Conservation (phyloP, 2,797 vertebrate species). For the Ceyx erithaca region DNA sequence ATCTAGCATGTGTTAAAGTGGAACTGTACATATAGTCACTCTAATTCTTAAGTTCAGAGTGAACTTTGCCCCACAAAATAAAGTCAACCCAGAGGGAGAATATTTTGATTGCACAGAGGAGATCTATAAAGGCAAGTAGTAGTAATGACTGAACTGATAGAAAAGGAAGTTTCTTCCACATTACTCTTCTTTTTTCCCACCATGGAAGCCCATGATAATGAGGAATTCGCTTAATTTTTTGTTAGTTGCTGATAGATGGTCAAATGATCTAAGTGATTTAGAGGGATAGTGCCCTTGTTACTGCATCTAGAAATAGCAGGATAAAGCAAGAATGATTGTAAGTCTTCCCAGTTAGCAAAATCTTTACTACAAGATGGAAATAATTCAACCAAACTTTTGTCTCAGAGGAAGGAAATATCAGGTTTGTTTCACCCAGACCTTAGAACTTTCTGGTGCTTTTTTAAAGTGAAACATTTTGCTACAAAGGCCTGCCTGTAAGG, state of each 20-base stretch:
- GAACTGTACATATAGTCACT: neutral
- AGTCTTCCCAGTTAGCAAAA: neutral
- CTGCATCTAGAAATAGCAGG: neutral
- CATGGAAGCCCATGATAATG: neutral
- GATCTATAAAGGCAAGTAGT: neutral
- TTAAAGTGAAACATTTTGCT: neutral
- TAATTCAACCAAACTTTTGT: neutral
- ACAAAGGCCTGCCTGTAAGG: neutral
- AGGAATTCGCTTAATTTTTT: neutral
- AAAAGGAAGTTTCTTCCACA: neutral
- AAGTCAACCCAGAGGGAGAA: neutral
- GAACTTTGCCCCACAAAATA: neutral
- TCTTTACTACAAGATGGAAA: neutral
- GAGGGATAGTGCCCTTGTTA: accelerated
- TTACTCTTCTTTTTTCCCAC: neutral
- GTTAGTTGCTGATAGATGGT: neutral
- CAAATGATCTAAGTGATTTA: neutral
- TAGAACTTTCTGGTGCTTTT: neutral
- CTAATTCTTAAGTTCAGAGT: neutral
- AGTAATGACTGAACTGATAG: neutral
- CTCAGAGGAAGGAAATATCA: neutral
- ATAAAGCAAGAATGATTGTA: neutral
- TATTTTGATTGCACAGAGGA: neutral
- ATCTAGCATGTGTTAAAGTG: neutral
- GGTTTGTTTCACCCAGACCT: neutral